Conservation (phyloP, 2,888 invertebrate genomes). For the Drosophila fungiperda region DNA sequence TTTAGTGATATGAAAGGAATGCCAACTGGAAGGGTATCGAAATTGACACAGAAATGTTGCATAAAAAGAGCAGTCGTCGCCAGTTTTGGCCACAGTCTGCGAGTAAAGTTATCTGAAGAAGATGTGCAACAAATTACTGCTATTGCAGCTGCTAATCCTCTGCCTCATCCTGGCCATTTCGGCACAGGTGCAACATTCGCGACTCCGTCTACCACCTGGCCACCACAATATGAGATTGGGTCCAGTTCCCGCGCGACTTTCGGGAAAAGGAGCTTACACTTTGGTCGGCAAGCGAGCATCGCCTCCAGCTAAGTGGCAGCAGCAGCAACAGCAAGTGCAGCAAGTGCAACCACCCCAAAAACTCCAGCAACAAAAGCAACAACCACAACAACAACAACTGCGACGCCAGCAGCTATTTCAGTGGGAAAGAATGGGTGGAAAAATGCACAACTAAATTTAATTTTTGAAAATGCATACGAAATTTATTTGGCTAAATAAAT, state of each 20-base stretch:
- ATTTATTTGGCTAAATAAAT: conserved; percentile 71
- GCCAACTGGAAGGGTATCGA: conserved; percentile 3
- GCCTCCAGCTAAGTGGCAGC: conserved; percentile 26
- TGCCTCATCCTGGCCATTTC: conserved; percentile 20
- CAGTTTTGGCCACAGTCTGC: conserved; percentile 32
- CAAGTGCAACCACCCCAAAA: conserved; percentile 22
- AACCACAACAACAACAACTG: conserved; percentile 26
- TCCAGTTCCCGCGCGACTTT: conserved; percentile 31
- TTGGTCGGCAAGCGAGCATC: conserved; percentile 47
- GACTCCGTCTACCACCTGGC: conserved; percentile 43
- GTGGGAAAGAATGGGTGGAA: conserved; percentile 53
- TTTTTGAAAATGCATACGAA: conserved; percentile 26
- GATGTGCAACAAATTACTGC: conserved; percentile 49
- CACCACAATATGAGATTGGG: conserved; percentile 46
- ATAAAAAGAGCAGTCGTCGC: conserved; percentile 58
- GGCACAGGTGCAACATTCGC: conserved; percentile 25
- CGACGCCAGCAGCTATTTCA: conserved; percentile 44
- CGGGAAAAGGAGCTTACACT: conserved; percentile 65
- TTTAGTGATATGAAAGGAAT: background rate
- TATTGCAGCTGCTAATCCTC: conserved; percentile 31
- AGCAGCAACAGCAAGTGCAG: conserved; percentile 7
- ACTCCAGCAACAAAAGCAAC: conserved; percentile 7
- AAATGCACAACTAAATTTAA: conserved; percentile 31
- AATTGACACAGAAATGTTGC: conserved; percentile 48
- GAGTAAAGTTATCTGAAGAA: conserved; percentile 58